A percentile compares a stretch with the other conserved stretches of the same genome.
phyloP scores from a whole-genome alignment of 2,113 vertebrate species.

The Trogon surrucura region DNA sequence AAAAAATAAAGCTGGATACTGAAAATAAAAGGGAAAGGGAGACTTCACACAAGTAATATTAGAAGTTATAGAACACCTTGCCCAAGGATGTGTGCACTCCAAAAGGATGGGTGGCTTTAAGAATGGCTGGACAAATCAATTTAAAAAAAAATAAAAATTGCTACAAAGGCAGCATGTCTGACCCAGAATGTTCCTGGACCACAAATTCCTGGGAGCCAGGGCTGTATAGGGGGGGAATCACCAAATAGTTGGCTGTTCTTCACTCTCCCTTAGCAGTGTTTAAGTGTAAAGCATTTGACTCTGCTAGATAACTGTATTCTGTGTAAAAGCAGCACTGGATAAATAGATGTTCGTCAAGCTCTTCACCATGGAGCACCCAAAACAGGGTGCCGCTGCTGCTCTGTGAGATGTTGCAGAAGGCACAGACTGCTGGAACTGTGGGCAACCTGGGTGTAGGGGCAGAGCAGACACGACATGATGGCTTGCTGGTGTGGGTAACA shows the following conservation, averaged over 20 bases:
- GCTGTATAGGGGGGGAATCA: not conserved
- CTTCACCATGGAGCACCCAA: not conserved
- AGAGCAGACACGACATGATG: not conserved
- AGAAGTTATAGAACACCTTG: not conserved
- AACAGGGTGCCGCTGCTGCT: fast-evolving
- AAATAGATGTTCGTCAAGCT: not conserved
- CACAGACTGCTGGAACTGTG: not conserved
- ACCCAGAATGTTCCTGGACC: not conserved
- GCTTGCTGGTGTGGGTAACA: not conserved
- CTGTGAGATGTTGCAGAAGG: not conserved
- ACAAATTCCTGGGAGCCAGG: not conserved
- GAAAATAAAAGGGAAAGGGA: not conserved
- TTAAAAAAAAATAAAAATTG: not conserved
- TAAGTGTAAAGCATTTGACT: not conserved
- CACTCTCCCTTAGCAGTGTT: not conserved
- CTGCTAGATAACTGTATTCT: not conserved
- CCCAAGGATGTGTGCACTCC: too few species aligned
- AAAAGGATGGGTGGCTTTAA: not conserved
- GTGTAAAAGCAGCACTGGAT: not conserved
- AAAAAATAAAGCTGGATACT: not conserved
- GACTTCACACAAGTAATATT: not conserved
- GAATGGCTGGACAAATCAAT: not conserved
- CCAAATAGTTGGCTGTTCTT: not conserved
- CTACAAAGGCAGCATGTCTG: not conserved
- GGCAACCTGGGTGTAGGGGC: not conserved